These are phyloP conservation scores for Oxyscelio sp. DNA, from an alignment of 2,888 invertebrate species.

Conservation along the genomic window DNA sequence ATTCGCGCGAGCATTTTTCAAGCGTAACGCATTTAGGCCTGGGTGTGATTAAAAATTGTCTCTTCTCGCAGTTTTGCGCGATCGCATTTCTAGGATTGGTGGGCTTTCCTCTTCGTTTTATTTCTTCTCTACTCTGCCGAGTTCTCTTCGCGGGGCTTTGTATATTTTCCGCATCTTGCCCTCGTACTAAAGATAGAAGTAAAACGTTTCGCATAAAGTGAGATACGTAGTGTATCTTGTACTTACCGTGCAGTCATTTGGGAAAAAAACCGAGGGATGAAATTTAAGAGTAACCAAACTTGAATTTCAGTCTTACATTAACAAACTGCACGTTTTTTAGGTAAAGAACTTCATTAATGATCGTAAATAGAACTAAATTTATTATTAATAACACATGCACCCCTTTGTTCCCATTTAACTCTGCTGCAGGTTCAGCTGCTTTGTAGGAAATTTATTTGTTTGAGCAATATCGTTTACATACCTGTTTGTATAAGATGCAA, in stretches of 20 bases:
- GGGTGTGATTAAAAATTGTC: constrained; percentile 39
- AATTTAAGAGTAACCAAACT: constrained; percentile 70
- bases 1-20: constrained; percentile 31
- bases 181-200: constrained; percentile 68
- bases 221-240: constrained; percentile 70
- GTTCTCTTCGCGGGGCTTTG: constrained; percentile 56
- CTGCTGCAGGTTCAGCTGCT: no score
- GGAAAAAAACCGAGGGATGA: constrained; percentile 60
- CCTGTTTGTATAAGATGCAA: no score
- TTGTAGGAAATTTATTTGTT: no score
- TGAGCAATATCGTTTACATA: no score
- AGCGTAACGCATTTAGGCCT: neutral
- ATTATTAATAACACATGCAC: no score
- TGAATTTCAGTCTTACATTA: constrained; percentile 65
- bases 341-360: no score
- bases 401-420: no score
- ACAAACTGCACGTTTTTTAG: constrained; percentile 61
- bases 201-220: constrained; percentile 70
- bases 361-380: no score
- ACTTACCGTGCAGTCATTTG: constrained; percentile 67
- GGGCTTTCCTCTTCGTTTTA: constrained; percentile 8
- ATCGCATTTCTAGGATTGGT: neutral
- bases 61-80: constrained; percentile 25
- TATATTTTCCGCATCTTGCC: constrained; percentile 67
- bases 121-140: constrained; percentile 42